A percentile compares a stretch with the other conserved stretches of the same genome.
Evolutionary conservation across 1,140 invertebrate genomes (phyloP).

Genomic region (Drosophila azteca): DNA sequence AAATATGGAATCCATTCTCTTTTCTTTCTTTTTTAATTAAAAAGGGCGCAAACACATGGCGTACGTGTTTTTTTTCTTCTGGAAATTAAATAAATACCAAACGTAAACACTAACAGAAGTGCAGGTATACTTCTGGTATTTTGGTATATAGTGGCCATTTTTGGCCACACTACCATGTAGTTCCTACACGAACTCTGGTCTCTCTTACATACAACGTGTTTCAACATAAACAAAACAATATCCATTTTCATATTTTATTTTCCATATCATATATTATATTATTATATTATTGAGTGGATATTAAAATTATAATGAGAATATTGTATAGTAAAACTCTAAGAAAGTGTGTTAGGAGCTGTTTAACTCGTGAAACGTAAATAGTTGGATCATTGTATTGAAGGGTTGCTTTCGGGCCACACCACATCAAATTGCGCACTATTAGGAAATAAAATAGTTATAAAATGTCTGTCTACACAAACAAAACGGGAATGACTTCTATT

Average conservation of each 20-base stretch:
- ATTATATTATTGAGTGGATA: background rate
- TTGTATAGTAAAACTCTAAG: conserved; percentile 6
- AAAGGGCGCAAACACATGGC: too few relatives aligned
- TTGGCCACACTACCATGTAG: too few relatives aligned
- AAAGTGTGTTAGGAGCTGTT: conserved; percentile 21
- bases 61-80: too few relatives aligned
- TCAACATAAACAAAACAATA: too few relatives aligned
- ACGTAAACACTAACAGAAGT: too few relatives aligned
- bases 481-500: conserved; percentile 68
- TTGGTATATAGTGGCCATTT: too few relatives aligned
- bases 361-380: conserved; percentile 39
- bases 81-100: too few relatives aligned
- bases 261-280: too few relatives aligned
- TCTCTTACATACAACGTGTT: conserved; percentile 42
- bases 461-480: conserved; percentile 71
- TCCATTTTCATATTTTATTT: too few relatives aligned
- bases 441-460: conserved; percentile 19
- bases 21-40: background rate
- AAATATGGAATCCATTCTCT: conserved; percentile 68
- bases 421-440: conserved; percentile 43
- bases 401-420: background rate
- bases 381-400: background rate
- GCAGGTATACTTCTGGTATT: too few relatives aligned
- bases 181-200: too few relatives aligned
- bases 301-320: conserved; percentile 45